phyloP scores from a whole-genome alignment of 2,797 vertebrate genomes.

The Sarcoramphus papa region DNA sequence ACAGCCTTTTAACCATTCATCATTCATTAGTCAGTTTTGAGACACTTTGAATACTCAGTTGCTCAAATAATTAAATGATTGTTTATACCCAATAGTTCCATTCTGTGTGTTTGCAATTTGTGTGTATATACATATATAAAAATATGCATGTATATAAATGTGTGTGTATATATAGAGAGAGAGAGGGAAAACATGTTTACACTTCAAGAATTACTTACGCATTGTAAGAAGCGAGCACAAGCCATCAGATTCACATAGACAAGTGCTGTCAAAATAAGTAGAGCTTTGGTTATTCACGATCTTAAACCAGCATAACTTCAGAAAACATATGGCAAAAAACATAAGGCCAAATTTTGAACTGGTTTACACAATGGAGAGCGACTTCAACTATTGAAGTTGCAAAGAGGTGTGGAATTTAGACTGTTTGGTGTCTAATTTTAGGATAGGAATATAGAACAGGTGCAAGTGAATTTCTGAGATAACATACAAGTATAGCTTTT shows the following conservation, averaged over 20 bases:
- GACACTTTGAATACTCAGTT: neutral
- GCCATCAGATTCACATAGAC: neutral
- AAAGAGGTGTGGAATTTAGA: neutral
- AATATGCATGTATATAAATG: no score
- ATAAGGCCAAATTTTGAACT: neutral
- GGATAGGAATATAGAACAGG: neutral
- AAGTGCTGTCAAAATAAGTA: neutral
- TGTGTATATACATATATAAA: neutral
- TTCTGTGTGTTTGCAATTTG: neutral
- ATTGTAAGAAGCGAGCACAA: neutral
- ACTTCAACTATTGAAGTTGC: neutral
- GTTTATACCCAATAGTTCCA: neutral
- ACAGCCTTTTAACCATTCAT: neutral
- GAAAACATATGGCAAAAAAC: neutral
- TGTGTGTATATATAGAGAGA: accelerated
- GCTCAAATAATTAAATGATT: neutral
- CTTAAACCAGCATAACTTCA: neutral
- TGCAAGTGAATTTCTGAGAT: neutral
- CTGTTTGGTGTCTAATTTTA: neutral
- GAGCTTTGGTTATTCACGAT: neutral
- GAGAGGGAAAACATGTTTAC: neutral
- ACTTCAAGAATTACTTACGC: neutral
- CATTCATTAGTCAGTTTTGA: neutral
- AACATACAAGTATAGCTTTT: neutral
- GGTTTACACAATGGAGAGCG: neutral